Base-by-base conservation (phyloP, 2,113 vertebrate genomes). In the Hippocampus abdominalis region DNA sequence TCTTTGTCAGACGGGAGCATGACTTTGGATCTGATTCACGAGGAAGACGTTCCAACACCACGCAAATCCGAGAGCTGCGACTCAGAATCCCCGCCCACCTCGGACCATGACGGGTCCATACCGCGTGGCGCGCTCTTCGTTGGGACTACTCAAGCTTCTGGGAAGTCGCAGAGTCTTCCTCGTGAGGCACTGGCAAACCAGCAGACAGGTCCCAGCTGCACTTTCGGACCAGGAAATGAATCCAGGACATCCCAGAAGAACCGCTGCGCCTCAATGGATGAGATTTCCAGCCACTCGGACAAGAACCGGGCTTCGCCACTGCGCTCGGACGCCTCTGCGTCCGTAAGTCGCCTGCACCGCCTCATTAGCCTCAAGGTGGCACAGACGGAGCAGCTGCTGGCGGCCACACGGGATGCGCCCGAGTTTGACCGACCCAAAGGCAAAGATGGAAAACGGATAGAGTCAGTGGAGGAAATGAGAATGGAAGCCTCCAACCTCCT, bases 21-120 rank as follows among this genome's bases (percentile, higher is more conserved):
- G 85, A 98, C 94, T 1, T 91, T 98, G n/a, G 97, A 98, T 84
- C 92, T 98, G 79, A 95, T 98, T 87, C 96, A 97, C 79, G 96
- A 99, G 82, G 95, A 98, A 25, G 94, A 95, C 3, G 36, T 87
- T 21, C 68, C 84, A 0, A 3, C 57, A 80, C 86, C 25, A 81
- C 64, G 15, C 11, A 27, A 39, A 0, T 11, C 27, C 0, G 3
- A 89, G 39, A 85, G 88, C 0, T 92, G 93, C 20, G 84, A 93
- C 27, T 53, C 92, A 73, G 92, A 94, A 64, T 88, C 86, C 0
- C 91, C 86, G 21, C 84, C 90, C 0, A 15, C 83, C 0, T 79
- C 91, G 0, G 88, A 86, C 25, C 87, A 92, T 27, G 82, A 84
- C 70, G 76, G 90, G 13, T 94, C 94, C 0, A 92, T 87, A 42